These are phyloP conservation scores for Rissa tridactyla DNA, from an alignment of 2,113 vertebrate species.

Conservation along the genomic window DNA sequence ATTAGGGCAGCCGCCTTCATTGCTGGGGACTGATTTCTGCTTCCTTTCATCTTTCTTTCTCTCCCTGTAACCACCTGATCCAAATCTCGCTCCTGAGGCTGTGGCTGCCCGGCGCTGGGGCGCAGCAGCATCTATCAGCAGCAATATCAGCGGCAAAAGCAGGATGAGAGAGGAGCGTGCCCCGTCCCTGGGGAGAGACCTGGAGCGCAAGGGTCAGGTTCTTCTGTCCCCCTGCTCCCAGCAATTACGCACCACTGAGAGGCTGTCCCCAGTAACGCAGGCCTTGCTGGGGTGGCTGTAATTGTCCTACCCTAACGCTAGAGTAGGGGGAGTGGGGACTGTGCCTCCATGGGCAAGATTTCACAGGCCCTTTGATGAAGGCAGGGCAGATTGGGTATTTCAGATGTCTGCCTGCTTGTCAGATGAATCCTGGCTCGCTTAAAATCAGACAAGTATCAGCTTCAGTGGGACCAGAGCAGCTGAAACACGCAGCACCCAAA, in stretches of 20 bases:
- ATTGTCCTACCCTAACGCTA: not conserved
- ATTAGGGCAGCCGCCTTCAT: not conserved
- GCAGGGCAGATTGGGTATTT: not conserved
- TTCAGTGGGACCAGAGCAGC: not conserved
- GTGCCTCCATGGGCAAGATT: not conserved
- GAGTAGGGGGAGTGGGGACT: not conserved
- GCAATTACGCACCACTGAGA: not conserved
- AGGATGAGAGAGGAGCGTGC: rapidly evolving
- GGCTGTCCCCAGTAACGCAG: not conserved
- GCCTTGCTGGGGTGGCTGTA: not conserved
- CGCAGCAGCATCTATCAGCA: not conserved
- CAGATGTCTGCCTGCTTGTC: not conserved
- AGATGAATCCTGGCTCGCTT: not conserved
- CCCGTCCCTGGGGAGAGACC: not conserved
- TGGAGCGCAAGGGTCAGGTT: rapidly evolving
- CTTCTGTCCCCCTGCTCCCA: not conserved
- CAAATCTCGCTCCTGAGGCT: not conserved
- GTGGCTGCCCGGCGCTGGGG: not conserved
- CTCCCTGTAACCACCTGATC: not conserved
- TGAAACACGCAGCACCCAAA: not conserved
- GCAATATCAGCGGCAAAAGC: rapidly evolving
- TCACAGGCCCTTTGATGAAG: not conserved
- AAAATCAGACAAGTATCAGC: not conserved
- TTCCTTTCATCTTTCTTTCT: not conserved
- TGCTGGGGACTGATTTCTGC: not conserved